These are phyloP conservation scores for Chrysomallon squamiferum DNA, from an alignment of 1,140 invertebrate species.

Conservation along the genomic window DNA sequence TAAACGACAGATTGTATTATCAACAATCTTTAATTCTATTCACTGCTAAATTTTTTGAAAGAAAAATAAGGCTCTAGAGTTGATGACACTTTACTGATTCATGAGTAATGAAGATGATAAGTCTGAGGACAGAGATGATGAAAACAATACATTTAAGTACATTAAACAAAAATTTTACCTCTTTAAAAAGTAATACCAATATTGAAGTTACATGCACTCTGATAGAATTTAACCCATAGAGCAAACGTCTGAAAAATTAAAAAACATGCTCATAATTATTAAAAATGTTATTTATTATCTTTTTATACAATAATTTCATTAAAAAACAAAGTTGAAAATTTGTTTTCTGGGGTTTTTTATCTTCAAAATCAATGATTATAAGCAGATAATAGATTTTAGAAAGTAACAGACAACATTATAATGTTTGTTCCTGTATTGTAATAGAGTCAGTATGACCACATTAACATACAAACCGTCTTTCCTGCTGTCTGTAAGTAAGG, in stretches of 20 bases:
- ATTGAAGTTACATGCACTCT: constrained; percentile 68
- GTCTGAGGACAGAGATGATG: no score
- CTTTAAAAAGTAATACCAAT: constrained; percentile 54
- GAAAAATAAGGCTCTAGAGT: neutral
- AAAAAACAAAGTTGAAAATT: neutral
- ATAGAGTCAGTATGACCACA: neutral
- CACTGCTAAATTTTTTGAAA: neutral
- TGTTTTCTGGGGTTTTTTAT: neutral
- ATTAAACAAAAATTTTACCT: no score
- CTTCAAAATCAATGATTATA: neutral
- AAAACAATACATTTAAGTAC: no score
- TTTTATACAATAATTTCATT: neutral
- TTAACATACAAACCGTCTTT: constrained; percentile 42
- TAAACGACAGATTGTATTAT: neutral
- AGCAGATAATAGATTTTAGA: neutral
- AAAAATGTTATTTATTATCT: constrained; percentile 14
- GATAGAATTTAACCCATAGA: constrained; percentile 68
- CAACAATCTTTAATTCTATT: neutral
- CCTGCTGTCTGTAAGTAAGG: constrained; percentile 46
- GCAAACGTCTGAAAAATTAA: constrained; percentile 55
- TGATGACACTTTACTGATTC: neutral
- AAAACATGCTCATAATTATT: no score
- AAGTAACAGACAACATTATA: neutral
- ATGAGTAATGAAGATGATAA: no score
- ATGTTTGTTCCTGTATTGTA: neutral